Evolutionary conservation across 2,113 vertebrate species (phyloP).

Genomic region (Nothoprocta perdicaria): DNA sequence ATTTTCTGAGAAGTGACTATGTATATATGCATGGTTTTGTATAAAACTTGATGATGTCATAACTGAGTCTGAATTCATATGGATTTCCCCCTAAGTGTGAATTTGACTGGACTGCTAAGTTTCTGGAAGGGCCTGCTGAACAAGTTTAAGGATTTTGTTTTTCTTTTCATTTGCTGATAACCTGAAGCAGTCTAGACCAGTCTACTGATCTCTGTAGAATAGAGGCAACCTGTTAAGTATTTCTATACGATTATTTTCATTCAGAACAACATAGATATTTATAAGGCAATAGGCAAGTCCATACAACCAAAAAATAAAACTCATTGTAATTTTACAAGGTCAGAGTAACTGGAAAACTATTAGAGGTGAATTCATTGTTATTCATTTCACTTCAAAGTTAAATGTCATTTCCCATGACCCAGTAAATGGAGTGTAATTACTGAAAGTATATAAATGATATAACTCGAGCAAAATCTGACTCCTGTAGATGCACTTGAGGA

Average conservation of each 20-base stretch:
- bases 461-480: conserved; percentile 64
- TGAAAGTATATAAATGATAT: conserved; percentile 71
- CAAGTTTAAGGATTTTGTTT: not conserved
- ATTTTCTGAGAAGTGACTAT: not conserved
- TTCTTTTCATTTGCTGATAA: not conserved
- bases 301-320: conserved; percentile 12
- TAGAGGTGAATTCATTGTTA: conserved; percentile 75
- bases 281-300: not conserved
- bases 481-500: conserved; percentile 58
- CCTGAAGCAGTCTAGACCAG: not conserved
- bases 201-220: not conserved
- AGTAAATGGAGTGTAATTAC: conserved; percentile 79
- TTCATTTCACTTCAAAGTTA: conserved; percentile 75
- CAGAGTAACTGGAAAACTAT: conserved; percentile 59
- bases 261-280: not conserved
- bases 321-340: conserved; percentile 53
- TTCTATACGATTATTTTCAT: not conserved
- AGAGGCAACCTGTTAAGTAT: not conserved
- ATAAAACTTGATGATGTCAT: not conserved
- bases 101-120: not conserved
- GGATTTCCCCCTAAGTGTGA: not conserved
- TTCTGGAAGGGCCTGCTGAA: not conserved
- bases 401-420: conserved; percentile 76
- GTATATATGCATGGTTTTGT: not conserved
- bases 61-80: not conserved